Base-by-base conservation (phyloP, 2,113 vertebrate species). In the Xyliphius kryptos region DNA sequence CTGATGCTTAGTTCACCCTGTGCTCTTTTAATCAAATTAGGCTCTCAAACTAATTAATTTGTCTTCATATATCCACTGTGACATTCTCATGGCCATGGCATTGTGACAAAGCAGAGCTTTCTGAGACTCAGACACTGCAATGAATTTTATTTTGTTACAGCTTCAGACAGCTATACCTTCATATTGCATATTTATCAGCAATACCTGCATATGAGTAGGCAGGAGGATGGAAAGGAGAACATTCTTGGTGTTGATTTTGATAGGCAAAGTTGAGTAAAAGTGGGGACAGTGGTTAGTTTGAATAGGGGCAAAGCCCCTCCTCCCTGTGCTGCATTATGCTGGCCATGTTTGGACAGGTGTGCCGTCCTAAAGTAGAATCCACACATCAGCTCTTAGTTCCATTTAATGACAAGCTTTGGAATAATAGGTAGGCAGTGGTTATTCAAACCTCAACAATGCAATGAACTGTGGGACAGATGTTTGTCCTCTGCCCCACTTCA, bases 11-110 rank as follows among this genome's bases (percentile, higher is more conserved):
- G 64, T 43, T 61, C 22, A 71, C 66, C 55, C 67, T 67, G 37
- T 64, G 60, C 65, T 49, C 55, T 58, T 61, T 43, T 83, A 81
- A 86, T 80, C 82, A 77, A 70, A 77, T 84, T 81, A 78, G 56
- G 46, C 58, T 59, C 69, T 63, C 67, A 80, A 73, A 56, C 76
- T 76, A 71, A 79, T 79, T 77, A 79, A 71, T 67, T 69, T 74
- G 57, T 49, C 37, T 71, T 49, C 71, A 58, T 68, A 67, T 68
- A 77, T 74, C 72, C 63, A 43, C 44, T 57, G 69, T 60, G 80
- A 67, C 52, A 15, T 48, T 57, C 22, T 59, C 60, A 43, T 43
- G 56, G 48, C 20, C 9, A 51, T 32, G 9, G 56, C 61, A 47
- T 13, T 10, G 4, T 50, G 32, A 20, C 17, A 37, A 49, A 41